These are phyloP conservation scores for Phrynosoma platyrhinos DNA, from an alignment of 2,113 vertebrate species.

Conservation along the genomic window DNA sequence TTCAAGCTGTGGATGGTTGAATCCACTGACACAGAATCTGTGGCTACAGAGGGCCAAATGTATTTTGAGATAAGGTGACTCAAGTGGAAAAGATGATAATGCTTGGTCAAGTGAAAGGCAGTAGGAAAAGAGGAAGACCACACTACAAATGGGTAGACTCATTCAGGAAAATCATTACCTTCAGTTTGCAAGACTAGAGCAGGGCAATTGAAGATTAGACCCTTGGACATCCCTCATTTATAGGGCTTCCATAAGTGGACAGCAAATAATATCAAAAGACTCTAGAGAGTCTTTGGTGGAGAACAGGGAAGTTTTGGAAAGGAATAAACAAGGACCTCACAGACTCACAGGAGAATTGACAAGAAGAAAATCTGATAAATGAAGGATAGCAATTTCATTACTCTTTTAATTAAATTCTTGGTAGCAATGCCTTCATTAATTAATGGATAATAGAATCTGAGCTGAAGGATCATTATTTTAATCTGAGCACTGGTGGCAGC, in stretches of 20 bases:
- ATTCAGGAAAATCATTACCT: no score
- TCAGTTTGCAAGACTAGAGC: background rate
- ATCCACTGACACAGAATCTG: no score
- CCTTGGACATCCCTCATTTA: no score
- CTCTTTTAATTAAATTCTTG: conserved; percentile 25
- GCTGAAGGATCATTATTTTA: background rate
- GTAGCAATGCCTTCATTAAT: background rate
- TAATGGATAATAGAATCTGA: background rate
- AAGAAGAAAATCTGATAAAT: background rate
- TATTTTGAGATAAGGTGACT: no score
- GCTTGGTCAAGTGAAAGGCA: no score
- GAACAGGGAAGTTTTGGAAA: background rate
- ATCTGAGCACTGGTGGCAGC: background rate
- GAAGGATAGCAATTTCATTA: background rate
- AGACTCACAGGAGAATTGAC: rapidly evolving
- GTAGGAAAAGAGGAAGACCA: no score
- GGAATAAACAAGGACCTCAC: conserved; percentile 21
- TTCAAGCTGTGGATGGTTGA: no score
- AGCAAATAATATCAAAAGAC: no score
- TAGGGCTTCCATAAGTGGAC: no score
- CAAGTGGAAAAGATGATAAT: no score
- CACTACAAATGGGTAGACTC: no score
- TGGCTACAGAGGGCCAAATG: no score
- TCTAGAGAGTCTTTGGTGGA: background rate
- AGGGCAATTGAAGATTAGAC: background rate